Evolutionary conservation across 2,888 invertebrate genomes (phyloP).

Genomic region (Arge pagana): DNA sequence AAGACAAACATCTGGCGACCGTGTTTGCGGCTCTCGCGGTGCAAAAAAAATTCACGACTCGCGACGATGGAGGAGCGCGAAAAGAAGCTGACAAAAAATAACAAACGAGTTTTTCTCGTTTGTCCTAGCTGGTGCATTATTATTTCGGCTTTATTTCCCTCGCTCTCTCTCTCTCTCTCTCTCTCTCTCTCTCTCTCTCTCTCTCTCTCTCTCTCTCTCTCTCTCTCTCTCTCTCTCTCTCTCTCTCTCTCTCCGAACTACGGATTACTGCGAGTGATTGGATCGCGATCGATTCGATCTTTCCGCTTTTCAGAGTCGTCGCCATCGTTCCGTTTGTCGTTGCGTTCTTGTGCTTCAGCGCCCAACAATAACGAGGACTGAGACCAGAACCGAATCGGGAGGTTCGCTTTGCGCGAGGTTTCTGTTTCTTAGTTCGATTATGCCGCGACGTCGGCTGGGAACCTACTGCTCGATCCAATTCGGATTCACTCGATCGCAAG

Average conservation of each 20-base stretch:
- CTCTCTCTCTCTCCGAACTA: not conserved
- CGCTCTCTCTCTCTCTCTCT: slow-evolving; percentile 11
- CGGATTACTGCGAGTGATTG: too few relatives aligned
- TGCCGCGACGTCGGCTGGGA: too few relatives aligned
- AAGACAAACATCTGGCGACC: not conserved
- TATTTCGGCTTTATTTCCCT: slow-evolving; percentile 16
- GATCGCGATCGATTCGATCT: too few relatives aligned
- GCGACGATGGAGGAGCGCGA: not conserved
- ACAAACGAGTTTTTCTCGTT: slow-evolving; percentile 4
- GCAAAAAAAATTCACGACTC: not conserved
- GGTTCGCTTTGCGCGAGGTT: too few relatives aligned
- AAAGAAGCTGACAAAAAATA: not conserved
- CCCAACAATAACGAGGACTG: too few relatives aligned
- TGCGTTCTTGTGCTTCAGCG: too few relatives aligned
- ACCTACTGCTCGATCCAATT: too few relatives aligned
- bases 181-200: not conserved
- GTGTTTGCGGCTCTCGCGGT: not conserved
- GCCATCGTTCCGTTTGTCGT: too few relatives aligned
- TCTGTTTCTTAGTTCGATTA: too few relatives aligned
- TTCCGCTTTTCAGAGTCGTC: too few relatives aligned
- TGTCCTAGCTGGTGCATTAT: slow-evolving; percentile 12
- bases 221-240: not conserved
- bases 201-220: not conserved
- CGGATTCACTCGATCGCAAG: too few relatives aligned
- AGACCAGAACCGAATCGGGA: too few relatives aligned